Evolutionary conservation across 2,888 invertebrate genomes (phyloP), one percentile per base, ranked within the genome.

Genomic region (Chorisops tibialis): DNA sequence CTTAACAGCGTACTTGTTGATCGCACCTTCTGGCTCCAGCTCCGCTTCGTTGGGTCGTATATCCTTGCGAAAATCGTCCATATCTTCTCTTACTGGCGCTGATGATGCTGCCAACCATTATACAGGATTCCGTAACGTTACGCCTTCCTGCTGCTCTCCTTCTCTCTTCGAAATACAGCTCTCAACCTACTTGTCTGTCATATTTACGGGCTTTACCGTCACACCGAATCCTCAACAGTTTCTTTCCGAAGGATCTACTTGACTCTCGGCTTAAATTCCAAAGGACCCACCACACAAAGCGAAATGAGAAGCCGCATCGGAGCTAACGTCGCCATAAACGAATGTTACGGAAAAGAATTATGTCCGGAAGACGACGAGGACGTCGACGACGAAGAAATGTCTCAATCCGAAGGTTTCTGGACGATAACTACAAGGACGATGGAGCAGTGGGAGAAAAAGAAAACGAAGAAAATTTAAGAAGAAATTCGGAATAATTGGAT

Each of bases 181-280:
- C 30, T 60, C 64, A 63, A 63, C 30, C 56, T 62, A 58, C 63
- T 63, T 65, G 63, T 65, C 54, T 63, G 60, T 59, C 62, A 59
- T 41, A 38, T 45, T 37, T 35, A 54, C 37, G 52, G 37, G 47
- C 45, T 54, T 52, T 61, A 37, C 38, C 51, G 35, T 38, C 51
- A 43, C 12, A 11, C 12, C 12, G 14, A 14, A 18, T 18, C 18
- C 14, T 14, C 16, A 45, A 21, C 4, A 35, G 22, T 38, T 24
- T 47, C 47, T 12, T 16, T 49, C 41, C 35, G 58, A 45, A 22
- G 12, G 22, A 58, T 30, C 45, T 41, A 45, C 41, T 30, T 45
- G 58, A 58, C 41, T 41, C 30, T 16, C 43, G 30, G 30, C 41
- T 21, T 35, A 45, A 58, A 45, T 18, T 43, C 24, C 9, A 41